phyloP scores from a whole-genome alignment of 1,140 invertebrate genomes.

The Xylocopa sonorina region DNA sequence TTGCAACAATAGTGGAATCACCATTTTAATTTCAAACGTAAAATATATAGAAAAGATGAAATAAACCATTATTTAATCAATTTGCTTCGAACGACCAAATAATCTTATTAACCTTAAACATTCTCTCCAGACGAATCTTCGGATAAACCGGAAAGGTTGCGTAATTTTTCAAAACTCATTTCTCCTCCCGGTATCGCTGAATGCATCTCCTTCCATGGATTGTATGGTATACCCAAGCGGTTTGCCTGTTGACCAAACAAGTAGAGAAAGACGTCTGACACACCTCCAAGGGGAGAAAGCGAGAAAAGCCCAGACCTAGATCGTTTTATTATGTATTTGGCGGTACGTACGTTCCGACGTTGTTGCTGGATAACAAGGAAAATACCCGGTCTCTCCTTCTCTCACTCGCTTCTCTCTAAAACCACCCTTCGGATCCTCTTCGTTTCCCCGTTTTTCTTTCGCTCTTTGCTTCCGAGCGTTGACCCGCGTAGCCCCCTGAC shows the following conservation, averaged over 20 bases:
- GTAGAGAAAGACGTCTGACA: not conserved
- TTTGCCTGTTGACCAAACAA: not conserved
- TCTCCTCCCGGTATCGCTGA: not conserved
- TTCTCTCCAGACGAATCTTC: not conserved
- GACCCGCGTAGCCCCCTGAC: constrained; percentile 45
- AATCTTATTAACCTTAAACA: not conserved
- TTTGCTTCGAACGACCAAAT: not conserved
- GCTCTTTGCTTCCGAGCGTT: constrained; percentile 31
- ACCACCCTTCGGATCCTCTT: not conserved
- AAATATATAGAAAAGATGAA: too few species aligned
- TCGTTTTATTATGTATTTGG: constrained; percentile 68
- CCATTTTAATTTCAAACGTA: too few species aligned
- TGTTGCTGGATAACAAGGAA: constrained; percentile 70
- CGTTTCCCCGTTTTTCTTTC: constrained; percentile 31
- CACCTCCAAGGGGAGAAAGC: not conserved
- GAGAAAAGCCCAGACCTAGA: constrained; percentile 46
- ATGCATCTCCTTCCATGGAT: not conserved
- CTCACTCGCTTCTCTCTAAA: not conserved
- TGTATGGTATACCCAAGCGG: not conserved
- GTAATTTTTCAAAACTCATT: not conserved
- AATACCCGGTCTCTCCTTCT: not conserved
- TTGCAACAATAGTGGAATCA: too few species aligned
- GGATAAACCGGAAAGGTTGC: not conserved
- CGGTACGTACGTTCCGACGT: constrained; percentile 47
- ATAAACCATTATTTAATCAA: too few species aligned